Conservation (phyloP, 1,140 invertebrate species). For the Asbolus verrucosus region DNA sequence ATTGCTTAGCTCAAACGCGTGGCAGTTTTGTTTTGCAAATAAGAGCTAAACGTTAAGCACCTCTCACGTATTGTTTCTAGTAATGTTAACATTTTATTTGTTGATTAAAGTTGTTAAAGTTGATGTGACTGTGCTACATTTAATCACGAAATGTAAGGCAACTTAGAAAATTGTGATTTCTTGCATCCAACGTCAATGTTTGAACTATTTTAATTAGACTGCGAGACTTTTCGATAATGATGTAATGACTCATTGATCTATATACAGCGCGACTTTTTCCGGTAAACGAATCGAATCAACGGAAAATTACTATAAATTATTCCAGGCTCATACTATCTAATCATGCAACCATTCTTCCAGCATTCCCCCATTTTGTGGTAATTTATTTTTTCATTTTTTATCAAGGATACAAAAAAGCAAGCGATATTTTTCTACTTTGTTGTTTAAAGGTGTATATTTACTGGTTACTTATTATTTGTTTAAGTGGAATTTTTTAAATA, state of each 20-base stretch:
- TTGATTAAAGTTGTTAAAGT: too few relatives aligned
- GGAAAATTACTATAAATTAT: conserved; percentile 4
- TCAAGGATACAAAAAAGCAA: too few relatives aligned
- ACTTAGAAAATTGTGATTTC: too few relatives aligned
- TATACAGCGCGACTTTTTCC: neutral
- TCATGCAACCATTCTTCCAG: neutral
- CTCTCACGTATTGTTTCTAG: neutral
- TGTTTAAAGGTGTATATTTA: too few relatives aligned
- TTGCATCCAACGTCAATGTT: too few relatives aligned
- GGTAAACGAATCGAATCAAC: neutral
- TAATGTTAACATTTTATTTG: too few relatives aligned
- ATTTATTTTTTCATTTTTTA: neutral
- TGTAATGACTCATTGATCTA: neutral
- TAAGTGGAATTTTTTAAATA: too few relatives aligned
- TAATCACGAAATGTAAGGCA: too few relatives aligned
- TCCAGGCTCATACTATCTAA: too few relatives aligned
- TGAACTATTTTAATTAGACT: neutral
- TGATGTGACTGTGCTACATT: too few relatives aligned
- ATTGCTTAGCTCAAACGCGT: neutral
- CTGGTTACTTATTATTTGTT: too few relatives aligned
- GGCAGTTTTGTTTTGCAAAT: neutral
- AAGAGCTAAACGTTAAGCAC: neutral
- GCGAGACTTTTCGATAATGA: neutral
- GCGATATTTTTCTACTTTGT: too few relatives aligned
- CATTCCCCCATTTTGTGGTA: neutral